A percentile compares a stretch with the other conserved stretches of the same genome.
These are phyloP conservation scores for Bubo blakistoni DNA, from an alignment of 2,113 vertebrate genomes.

Conservation along the genomic window DNA sequence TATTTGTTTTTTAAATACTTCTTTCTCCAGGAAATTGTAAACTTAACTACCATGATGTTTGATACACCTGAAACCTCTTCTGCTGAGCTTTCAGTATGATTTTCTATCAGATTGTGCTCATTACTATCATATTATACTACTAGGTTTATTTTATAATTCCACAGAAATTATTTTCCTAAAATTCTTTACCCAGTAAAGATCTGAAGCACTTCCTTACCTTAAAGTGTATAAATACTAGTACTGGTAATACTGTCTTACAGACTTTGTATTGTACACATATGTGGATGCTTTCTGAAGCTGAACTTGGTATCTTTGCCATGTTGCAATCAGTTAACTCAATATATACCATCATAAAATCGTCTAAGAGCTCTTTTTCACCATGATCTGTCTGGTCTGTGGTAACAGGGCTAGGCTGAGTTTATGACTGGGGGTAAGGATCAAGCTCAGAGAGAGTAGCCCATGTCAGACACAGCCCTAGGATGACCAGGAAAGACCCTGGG, in stretches of 20 bases:
- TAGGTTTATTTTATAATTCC: background rate
- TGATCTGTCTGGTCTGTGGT: background rate
- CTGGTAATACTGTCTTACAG: background rate
- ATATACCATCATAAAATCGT: background rate
- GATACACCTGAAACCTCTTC: background rate
- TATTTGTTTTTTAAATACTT: background rate
- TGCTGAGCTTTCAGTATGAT: background rate
- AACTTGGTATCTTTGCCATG: background rate
- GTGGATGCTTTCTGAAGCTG: background rate
- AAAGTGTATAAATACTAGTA: background rate
- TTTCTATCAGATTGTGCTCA: background rate
- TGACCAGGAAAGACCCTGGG: background rate
- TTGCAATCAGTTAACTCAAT: background rate
- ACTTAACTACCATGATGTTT: background rate
- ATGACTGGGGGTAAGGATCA: accelerated
- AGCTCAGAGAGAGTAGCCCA: background rate
- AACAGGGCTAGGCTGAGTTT: background rate
- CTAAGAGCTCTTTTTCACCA: background rate
- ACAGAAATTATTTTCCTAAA: background rate
- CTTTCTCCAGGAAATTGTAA: background rate
- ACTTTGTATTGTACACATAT: background rate
- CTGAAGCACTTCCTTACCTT: background rate
- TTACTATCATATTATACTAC: background rate
- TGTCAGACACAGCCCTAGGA: background rate
- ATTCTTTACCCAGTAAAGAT: background rate